A percentile compares a stretch with the other conserved stretches of the same genome.
Evolutionary conservation across 37 sponge, comb jelly and placozoan genomes (phyloP).

Genomic region (Beroe forskalii): DNA sequence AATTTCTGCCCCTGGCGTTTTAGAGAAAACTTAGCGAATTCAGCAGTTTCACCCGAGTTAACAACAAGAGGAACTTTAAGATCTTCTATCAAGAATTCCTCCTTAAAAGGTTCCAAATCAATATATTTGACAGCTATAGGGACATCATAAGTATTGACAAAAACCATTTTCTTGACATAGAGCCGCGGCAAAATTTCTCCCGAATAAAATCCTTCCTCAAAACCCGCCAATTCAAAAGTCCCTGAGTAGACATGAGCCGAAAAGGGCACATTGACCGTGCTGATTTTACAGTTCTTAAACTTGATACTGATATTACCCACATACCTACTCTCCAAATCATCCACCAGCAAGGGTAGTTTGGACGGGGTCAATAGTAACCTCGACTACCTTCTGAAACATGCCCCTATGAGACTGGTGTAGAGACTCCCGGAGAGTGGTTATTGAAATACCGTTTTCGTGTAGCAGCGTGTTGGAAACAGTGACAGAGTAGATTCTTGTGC

Average conservation of each 20-base stretch:
- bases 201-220: constrained; percentile 37
- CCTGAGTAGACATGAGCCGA: constrained; percentile 44
- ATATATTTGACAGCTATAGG: constrained; percentile 11
- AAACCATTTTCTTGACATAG: neutral
- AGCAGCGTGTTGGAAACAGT: neutral
- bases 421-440: neutral
- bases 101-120: neutral
- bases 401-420: neutral
- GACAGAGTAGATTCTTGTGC: constrained; percentile 12
- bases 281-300: neutral
- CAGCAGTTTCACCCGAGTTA: neutral
- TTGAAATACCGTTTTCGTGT: constrained; percentile 56
- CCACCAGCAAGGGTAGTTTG: neutral
- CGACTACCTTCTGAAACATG: constrained; percentile 29
- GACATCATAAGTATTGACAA: constrained; percentile 36
- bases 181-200: constrained; percentile 9
- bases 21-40: constrained; percentile 35
- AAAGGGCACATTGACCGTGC: constrained; percentile 1
- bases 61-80: constrained; percentile 26
- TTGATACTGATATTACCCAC: constrained; percentile 46
- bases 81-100: constrained; percentile 53
- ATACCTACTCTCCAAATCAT: neutral
- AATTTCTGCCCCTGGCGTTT: constrained; percentile 37
- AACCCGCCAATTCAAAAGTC: constrained; percentile 1
- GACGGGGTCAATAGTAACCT: constrained; percentile 30